Percentiles rank a stretch among this genome's conserved stretches.
Evolutionary conservation across 2,797 vertebrate genomes (phyloP).

Genomic region (Ibycter americanus): DNA sequence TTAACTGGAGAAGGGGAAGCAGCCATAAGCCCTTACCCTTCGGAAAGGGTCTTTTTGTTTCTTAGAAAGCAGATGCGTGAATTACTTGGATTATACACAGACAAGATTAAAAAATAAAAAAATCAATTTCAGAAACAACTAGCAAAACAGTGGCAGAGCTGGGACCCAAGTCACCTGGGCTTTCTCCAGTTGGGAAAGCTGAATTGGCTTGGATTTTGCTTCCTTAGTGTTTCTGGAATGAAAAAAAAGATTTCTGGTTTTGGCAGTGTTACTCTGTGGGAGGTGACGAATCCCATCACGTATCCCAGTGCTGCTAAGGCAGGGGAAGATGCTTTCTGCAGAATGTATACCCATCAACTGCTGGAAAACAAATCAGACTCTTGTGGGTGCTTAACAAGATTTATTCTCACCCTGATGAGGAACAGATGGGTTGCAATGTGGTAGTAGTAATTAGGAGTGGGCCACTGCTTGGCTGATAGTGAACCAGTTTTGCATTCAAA

Average conservation of each 20-base stretch:
- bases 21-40: background rate
- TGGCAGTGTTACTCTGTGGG: background rate
- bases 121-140: background rate
- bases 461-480: background rate
- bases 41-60: background rate
- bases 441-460: background rate
- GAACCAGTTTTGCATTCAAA: background rate
- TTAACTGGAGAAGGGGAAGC: background rate
- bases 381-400: background rate
- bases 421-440: conserved; percentile 3
- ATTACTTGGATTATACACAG: background rate
- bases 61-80: background rate
- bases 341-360: background rate
- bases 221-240: background rate
- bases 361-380: background rate
- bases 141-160: background rate
- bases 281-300: background rate
- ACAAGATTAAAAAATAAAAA: background rate
- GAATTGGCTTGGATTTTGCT: background rate
- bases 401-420: background rate
- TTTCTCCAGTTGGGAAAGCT: background rate
- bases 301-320: background rate
- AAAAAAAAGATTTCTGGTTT: background rate
- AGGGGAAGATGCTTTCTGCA: background rate
- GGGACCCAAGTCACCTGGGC: background rate